These are phyloP conservation scores for Conomelus anceps DNA, from an alignment of 2,888 invertebrate species.

Conservation along the genomic window DNA sequence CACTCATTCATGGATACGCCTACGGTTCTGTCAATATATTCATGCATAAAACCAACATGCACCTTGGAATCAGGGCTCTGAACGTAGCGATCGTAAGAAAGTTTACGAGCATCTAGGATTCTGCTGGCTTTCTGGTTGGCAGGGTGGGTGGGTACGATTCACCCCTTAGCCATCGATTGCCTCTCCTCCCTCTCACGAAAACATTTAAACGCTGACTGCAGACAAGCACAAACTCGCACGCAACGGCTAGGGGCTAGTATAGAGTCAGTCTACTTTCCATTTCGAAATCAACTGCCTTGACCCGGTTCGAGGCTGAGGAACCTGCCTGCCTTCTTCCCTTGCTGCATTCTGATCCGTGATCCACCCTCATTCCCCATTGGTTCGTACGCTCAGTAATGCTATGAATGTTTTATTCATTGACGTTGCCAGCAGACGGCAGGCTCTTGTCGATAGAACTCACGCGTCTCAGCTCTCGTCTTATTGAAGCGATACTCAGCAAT, in stretches of 20 bases:
- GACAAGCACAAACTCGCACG: not conserved
- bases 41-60: not conserved
- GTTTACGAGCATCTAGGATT: not conserved
- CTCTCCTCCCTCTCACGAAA: not conserved
- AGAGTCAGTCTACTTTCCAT: not conserved
- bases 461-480: not conserved
- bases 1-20: not conserved
- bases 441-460: not conserved
- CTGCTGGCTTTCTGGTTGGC: not conserved
- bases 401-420: not conserved
- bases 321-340: too few species aligned
- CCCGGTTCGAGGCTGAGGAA: not conserved
- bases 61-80: not conserved
- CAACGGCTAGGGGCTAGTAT: not conserved
- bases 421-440: too few species aligned
- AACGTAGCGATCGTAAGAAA: not conserved
- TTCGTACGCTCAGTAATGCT: not conserved
- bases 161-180: too few species aligned
- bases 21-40: not conserved
- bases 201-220: not conserved
- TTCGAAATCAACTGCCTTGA: not conserved
- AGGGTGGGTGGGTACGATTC: not conserved
- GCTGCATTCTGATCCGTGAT: not conserved
- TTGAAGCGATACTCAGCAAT: not conserved
- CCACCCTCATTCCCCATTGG: not conserved